phyloP scores from a whole-genome alignment of 2,113 vertebrate species.

The Emydura subglobosa region DNA sequence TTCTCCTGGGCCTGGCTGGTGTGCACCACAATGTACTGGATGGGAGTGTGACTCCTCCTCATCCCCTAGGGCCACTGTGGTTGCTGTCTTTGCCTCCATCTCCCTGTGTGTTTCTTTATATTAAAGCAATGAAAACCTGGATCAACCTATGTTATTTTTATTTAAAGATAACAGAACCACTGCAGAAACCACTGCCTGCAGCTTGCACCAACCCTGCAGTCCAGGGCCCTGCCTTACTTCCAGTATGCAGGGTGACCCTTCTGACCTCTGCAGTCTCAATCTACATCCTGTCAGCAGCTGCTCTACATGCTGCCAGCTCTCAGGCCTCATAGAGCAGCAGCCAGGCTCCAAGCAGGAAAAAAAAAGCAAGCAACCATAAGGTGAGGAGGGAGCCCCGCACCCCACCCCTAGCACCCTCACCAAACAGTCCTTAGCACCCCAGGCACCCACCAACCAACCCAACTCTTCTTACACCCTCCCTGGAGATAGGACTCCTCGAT shows the following conservation, averaged over 20 bases:
- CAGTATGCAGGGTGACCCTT: fast-evolving
- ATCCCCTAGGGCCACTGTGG: fast-evolving
- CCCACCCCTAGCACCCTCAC: fast-evolving
- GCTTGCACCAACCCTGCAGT: fast-evolving
- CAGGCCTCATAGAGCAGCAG: not conserved
- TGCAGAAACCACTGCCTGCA: not conserved
- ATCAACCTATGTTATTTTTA: not conserved
- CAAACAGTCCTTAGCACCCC: fast-evolving
- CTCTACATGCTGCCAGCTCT: not conserved
- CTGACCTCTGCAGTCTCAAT: not conserved
- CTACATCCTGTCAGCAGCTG: not conserved
- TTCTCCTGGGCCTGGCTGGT: not conserved
- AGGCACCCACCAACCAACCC: not conserved
- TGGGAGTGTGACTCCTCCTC: not conserved
- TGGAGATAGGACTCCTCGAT: not conserved
- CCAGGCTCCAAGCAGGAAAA: not conserved
- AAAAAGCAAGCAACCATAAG: not conserved
- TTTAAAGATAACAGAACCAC: not conserved
- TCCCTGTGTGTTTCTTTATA: not conserved
- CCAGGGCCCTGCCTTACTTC: not conserved
- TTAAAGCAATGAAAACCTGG: not conserved
- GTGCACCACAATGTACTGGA: not conserved
- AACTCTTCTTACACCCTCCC: not conserved
- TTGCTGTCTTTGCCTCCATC: not conserved
- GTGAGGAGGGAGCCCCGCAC: fast-evolving